Base-by-base conservation (phyloP, 2,113 vertebrate species). In the Passerina amoena region DNA sequence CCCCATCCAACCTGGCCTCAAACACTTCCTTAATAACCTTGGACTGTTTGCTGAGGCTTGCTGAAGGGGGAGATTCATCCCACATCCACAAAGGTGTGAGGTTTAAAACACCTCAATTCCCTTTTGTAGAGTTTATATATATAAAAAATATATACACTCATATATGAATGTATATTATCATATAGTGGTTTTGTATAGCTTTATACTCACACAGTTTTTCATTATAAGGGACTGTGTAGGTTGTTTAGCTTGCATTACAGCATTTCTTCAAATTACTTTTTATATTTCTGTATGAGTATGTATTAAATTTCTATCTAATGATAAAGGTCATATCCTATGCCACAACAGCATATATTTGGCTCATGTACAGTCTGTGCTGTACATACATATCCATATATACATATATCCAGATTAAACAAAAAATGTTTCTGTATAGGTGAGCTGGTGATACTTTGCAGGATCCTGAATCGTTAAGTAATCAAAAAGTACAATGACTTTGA, bases 121-220 rank as follows among this genome's bases (percentile, higher is more conserved):
- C 38, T 73, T 70, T 16, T 28, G 56, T 25, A 23, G 5, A 42
- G 4, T 40, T 21, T 66, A 4, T 22, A 14, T 40, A 57, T n/a
- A n/a, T 35, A 28, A 47, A 0, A 38, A 4, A 23, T 4, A 37
- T 0, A 63, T 4, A 30, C 1, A 4, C 6, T 17, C 20, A 25
- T 15, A 19, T 37, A 44, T 45, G n/a, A 47, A 28, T 66, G 5
- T 64, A 54, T 68, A 12, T 40, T 50, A 40, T 31, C n/a, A 27
- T 18, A 24, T 5, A 47, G 28, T 28, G 35, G 0, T 40, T 90
- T 76, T 37, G 73, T 54, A 21, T 20, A 37, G 23, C 16, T 78
- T 78, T 78, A 45, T 21, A 33, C 10, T 35, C 5, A 1, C 2
- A 35, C 3, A 37, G 5, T 22, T 66, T 77, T 86, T 53, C n/a